These are phyloP conservation scores for Psilopsiagon aurifrons DNA, from an alignment of 2,113 vertebrate species.

Conservation along the genomic window DNA sequence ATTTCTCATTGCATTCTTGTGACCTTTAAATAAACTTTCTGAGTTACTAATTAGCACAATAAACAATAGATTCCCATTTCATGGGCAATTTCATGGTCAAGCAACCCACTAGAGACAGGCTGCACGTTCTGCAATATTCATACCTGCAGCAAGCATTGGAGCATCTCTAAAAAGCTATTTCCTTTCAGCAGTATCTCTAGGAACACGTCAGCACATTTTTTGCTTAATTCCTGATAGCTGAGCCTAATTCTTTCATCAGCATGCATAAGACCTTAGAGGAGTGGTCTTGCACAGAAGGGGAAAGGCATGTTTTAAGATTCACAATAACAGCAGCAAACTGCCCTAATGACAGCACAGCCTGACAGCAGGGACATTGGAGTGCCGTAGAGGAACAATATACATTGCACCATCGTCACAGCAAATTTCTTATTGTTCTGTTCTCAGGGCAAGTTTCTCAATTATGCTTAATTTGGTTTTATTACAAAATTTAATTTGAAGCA, in stretches of 20 bases:
- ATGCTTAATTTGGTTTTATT: not conserved
- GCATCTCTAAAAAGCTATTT: not conserved
- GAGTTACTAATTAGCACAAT: not conserved
- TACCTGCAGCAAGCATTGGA: not conserved
- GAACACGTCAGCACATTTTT: not conserved
- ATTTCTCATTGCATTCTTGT: not conserved
- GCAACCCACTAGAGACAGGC: not conserved
- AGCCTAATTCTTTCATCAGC: not conserved
- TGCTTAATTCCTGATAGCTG: not conserved
- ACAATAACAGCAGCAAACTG: not conserved
- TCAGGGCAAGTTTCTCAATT: slow-evolving; percentile 19
- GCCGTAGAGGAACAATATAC: not conserved
- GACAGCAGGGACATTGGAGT: not conserved
- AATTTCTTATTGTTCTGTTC: not conserved
- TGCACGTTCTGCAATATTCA: not conserved
- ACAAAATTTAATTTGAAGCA: slow-evolving; percentile 27
- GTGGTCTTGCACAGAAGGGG: not conserved
- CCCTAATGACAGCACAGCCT: not conserved
- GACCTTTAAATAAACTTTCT: slow-evolving; percentile 19
- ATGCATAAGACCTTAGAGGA: not conserved
- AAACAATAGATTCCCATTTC: not conserved
- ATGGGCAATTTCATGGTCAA: not conserved
- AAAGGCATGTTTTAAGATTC: not conserved
- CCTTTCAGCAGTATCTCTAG: not conserved
- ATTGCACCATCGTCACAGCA: not conserved